Conservation (phyloP, 2,797 vertebrate species). For the Halcyon leucocephala region DNA sequence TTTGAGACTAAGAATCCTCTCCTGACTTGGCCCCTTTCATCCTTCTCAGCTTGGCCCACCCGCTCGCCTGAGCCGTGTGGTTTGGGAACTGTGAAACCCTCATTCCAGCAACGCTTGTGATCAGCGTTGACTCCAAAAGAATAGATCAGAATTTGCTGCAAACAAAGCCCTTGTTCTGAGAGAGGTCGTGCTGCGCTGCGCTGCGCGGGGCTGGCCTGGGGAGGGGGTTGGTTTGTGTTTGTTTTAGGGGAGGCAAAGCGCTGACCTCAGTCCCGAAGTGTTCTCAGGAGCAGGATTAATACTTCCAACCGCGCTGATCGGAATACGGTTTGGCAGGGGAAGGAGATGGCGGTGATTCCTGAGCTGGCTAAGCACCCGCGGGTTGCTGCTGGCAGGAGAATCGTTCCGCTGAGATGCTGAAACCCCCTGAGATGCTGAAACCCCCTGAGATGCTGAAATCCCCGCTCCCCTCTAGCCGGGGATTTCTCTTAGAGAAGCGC, state of each 20-base stretch:
- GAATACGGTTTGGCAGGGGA: neutral
- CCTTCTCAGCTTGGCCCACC: neutral
- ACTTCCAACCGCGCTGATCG: fast-evolving
- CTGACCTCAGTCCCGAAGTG: neutral
- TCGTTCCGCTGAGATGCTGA: fast-evolving
- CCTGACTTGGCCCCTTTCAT: neutral
- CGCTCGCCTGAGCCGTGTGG: fast-evolving
- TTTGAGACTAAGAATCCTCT: neutral
- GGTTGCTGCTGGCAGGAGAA: fast-evolving
- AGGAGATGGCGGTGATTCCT: neutral
- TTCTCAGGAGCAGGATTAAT: neutral
- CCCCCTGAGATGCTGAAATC: fast-evolving
- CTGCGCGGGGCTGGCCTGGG: neutral
- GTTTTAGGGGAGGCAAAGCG: neutral
- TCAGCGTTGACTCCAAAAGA: neutral
- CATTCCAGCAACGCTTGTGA: neutral
- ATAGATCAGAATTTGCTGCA: neutral
- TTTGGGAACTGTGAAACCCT: neutral
- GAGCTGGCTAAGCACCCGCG: fast-evolving
- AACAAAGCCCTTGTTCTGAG: slow-evolving; percentile 48
- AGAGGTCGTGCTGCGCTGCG: neutral
- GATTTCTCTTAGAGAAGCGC: neutral
- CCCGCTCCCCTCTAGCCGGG: fast-evolving
- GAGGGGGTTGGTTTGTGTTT: neutral
- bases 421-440: fast-evolving